A percentile compares a stretch with the other conserved stretches of the same genome.
Conservation (phyloP, 2,888 invertebrate species). For the Acronicta leporina region DNA sequence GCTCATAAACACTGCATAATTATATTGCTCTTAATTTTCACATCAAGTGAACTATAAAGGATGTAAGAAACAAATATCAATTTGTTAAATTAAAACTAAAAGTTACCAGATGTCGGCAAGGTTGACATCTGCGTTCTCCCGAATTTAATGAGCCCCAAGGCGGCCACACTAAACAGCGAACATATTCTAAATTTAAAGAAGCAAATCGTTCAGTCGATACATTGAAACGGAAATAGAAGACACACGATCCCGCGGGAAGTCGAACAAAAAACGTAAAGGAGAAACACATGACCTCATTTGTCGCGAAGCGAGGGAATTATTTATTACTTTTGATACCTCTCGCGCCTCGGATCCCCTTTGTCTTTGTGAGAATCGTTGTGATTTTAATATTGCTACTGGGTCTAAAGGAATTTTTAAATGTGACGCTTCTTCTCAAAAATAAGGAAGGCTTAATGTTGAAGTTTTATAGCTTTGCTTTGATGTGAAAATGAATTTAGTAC, state of each 20-base stretch:
- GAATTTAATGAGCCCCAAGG: constrained; percentile 85
- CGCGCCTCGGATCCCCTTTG: constrained; percentile 79
- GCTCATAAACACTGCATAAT: constrained; percentile 46
- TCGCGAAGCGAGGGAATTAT: constrained; percentile 85
- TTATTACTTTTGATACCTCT: constrained; percentile 86
- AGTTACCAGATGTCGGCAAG: constrained; percentile 77
- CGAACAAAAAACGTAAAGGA: constrained; percentile 84
- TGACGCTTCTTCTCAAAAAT: constrained; percentile 47
- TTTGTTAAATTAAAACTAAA: constrained; percentile 66
- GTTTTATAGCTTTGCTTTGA: constrained; percentile 44
- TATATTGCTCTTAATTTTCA: constrained; percentile 42
- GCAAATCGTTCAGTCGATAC: constrained; percentile 86
- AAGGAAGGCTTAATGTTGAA: constrained; percentile 40
- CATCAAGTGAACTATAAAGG: constrained; percentile 47
- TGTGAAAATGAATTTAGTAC: constrained; percentile 38
- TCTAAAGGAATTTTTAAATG: constrained; percentile 63
- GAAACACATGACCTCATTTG: constrained; percentile 89
- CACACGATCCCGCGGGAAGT: constrained; percentile 88
- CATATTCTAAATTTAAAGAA: constrained; percentile 86
- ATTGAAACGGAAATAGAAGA: constrained; percentile 88
- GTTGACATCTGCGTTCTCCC: constrained; percentile 79
- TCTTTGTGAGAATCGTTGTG: constrained; percentile 72
- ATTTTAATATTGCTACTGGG: constrained; percentile 76
- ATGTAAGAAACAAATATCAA: constrained; percentile 58
- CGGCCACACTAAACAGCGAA: constrained; percentile 86